phyloP scores from a whole-genome alignment of 2,113 vertebrate species.

The Eupsittula cactorum region DNA sequence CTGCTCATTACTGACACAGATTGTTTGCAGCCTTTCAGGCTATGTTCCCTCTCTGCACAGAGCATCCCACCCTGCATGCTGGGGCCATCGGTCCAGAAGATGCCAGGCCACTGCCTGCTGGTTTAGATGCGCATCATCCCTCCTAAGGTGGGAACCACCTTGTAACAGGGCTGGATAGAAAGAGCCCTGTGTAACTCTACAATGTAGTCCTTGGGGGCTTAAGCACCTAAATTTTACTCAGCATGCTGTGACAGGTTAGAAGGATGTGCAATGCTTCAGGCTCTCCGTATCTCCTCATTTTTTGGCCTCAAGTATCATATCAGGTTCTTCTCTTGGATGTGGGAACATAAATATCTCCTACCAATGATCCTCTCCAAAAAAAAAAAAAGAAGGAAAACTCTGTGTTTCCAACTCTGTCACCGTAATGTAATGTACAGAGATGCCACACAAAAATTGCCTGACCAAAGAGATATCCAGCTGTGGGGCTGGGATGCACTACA shows the following conservation, averaged over 20 bases:
- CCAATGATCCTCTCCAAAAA: not conserved
- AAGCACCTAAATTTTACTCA: not conserved
- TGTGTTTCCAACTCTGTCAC: not conserved
- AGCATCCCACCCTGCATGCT: rapidly evolving
- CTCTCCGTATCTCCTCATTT: not conserved
- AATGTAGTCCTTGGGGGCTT: not conserved
- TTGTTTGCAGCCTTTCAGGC: conserved; percentile 8
- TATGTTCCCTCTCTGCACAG: not conserved
- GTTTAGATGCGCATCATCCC: not conserved
- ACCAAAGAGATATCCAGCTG: not conserved
- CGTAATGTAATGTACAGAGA: rapidly evolving
- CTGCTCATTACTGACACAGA: conserved; percentile 21
- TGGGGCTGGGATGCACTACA: not conserved
- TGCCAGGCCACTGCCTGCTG: not conserved
- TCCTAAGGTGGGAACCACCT: not conserved
- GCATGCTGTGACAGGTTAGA: rapidly evolving
- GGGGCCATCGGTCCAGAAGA: rapidly evolving
- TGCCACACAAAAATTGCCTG: not conserved
- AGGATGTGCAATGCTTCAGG: not conserved
- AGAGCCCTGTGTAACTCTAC: not conserved
- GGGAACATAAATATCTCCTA: not conserved
- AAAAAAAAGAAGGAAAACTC: not conserved
- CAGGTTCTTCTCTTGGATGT: not conserved
- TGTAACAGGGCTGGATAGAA: not conserved
- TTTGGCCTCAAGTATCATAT: not conserved